These are phyloP conservation scores for Calosoma granatense DNA, from an alignment of 1,140 invertebrate genomes.

Conservation along the genomic window DNA sequence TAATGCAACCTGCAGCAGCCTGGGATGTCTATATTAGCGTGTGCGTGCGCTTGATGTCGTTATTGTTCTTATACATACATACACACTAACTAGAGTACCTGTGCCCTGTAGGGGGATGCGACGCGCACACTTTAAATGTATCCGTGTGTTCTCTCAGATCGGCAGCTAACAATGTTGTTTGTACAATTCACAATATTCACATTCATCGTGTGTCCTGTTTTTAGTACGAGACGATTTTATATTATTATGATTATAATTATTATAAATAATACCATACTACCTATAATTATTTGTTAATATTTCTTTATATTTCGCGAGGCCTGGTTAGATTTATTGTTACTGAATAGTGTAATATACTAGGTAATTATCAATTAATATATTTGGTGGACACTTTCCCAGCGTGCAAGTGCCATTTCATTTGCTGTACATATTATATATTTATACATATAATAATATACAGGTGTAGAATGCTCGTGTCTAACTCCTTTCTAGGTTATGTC, in stretches of 20 bases:
- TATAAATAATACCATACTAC: background rate
- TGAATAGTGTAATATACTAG: constrained; percentile 5
- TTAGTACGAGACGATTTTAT: constrained; percentile 8
- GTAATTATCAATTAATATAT: background rate
- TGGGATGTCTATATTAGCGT: too few species aligned
- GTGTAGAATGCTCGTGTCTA: background rate
- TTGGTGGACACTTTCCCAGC: background rate
- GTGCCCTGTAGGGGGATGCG: too few species aligned
- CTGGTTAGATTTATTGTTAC: constrained; percentile 7
- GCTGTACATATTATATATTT: background rate
- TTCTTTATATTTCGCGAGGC: background rate
- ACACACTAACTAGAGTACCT: too few species aligned
- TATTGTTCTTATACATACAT: too few species aligned
- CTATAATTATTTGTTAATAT: background rate
- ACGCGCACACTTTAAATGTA: too few species aligned
- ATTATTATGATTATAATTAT: background rate
- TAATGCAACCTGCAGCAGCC: too few species aligned
- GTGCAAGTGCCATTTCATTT: background rate
- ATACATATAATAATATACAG: background rate
- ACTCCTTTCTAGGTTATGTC: background rate
- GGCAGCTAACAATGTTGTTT: too few species aligned
- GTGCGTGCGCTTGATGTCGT: too few species aligned
- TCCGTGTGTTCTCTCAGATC: too few species aligned
- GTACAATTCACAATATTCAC: too few species aligned
- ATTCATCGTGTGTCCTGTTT: too few species aligned